phyloP scores from a whole-genome alignment of 64 coral and sea anemone genomes.

The Exaiptasia diaphana region DNA sequence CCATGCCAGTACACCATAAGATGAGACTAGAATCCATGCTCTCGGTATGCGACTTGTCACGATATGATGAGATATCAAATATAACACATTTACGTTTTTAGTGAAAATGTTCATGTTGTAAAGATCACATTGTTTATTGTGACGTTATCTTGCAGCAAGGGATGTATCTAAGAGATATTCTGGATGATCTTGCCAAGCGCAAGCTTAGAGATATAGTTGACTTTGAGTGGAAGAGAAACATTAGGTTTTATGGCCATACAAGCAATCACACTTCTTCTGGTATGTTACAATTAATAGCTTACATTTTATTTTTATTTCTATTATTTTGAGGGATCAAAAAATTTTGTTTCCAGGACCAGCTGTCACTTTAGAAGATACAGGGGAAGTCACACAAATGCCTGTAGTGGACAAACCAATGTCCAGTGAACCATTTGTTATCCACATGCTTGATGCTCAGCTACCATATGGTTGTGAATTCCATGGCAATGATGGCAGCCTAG shows the following conservation, averaged over 20 bases:
- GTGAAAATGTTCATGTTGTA: not conserved
- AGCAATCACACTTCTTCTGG: too few relatives aligned
- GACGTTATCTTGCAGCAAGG: constrained; percentile 55
- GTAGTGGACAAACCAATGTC: not conserved
- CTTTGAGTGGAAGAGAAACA: constrained; percentile 99
- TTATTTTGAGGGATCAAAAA: too few relatives aligned
- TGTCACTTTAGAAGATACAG: too few relatives aligned
- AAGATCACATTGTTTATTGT: not conserved
- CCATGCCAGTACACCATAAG: constrained; percentile 69
- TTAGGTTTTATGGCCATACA: constrained; percentile 77
- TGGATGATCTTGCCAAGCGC: constrained; percentile 87
- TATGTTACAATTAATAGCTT: too few relatives aligned
- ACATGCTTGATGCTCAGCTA: constrained; percentile 89
- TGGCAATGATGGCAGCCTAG: constrained; percentile 59
- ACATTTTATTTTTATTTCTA: too few relatives aligned
- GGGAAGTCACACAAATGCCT: too few relatives aligned
- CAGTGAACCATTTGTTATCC: constrained; percentile 46
- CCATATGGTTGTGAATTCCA: constrained; percentile 93
- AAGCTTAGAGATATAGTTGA: constrained; percentile 88
- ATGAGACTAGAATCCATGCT: constrained; percentile 72
- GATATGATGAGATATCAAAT: not conserved
- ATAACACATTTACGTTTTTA: not conserved
- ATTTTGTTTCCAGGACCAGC: too few relatives aligned
- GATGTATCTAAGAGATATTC: constrained; percentile 92
- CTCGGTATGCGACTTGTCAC: constrained; percentile 42